These are phyloP conservation scores for Ptilorrhoa leucosticta DNA, from an alignment of 2,113 vertebrate genomes.

Conservation along the genomic window DNA sequence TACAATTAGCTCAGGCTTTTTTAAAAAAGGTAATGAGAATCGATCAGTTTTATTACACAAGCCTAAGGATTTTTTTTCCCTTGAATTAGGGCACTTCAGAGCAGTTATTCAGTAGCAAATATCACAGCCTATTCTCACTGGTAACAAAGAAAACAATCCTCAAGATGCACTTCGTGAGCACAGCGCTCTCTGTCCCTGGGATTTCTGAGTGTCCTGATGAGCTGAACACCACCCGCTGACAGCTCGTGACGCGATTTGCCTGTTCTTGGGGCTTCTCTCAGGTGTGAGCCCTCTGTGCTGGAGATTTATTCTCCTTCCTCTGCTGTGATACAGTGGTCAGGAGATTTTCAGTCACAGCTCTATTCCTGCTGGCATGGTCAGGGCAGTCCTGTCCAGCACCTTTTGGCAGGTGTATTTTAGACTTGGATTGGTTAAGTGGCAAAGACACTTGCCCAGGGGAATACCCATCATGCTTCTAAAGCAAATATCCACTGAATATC, in stretches of 20 bases:
- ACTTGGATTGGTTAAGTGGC: neutral
- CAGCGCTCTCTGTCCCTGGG: fast-evolving
- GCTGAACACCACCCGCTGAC: neutral
- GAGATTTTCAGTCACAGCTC: neutral
- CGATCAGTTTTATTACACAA: neutral
- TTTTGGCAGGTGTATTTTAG: neutral
- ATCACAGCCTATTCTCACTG: neutral
- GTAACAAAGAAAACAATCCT: neutral
- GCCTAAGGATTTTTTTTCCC: neutral
- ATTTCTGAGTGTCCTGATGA: neutral
- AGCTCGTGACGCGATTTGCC: neutral
- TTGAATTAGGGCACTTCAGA: neutral
- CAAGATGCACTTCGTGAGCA: fast-evolving
- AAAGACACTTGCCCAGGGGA: neutral
- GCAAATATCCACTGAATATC: neutral
- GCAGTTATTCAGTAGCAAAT: neutral
- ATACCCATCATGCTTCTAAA: neutral
- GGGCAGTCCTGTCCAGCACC: neutral
- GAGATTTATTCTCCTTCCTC: neutral
- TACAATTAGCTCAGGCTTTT: neutral
- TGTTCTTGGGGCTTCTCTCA: neutral
- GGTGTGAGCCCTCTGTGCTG: neutral
- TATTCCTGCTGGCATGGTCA: neutral
- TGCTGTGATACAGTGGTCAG: neutral
- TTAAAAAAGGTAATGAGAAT: neutral